These are phyloP conservation scores for Ophioninae sp. DNA, from an alignment of 2,888 invertebrate genomes.

Conservation along the genomic window DNA sequence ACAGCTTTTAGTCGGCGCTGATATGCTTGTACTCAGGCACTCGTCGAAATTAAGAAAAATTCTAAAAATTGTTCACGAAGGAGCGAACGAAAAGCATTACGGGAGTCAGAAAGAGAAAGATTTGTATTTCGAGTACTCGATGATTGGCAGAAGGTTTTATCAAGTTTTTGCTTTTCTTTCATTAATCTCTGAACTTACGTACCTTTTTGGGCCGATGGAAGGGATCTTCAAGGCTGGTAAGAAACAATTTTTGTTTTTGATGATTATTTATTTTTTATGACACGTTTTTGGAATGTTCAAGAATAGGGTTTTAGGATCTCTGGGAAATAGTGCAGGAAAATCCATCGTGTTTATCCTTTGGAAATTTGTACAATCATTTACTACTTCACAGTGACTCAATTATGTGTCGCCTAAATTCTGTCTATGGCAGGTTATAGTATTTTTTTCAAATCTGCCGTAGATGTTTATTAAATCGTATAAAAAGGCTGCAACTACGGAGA, in stretches of 20 bases:
- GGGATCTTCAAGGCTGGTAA: constrained; percentile 43
- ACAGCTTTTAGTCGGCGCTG: constrained; percentile 15
- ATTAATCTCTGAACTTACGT: not conserved
- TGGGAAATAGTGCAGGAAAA: too few species aligned
- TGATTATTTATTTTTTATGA: not conserved
- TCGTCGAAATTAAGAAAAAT: not conserved
- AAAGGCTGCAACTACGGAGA: too few species aligned
- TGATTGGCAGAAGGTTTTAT: constrained; percentile 27
- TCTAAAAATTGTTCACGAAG: constrained; percentile 18
- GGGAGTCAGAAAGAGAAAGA: constrained; percentile 53
- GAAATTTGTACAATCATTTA: too few species aligned
- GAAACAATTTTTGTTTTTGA: not conserved
- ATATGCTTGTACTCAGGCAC: constrained; percentile 25
- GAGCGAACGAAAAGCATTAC: constrained; percentile 42
- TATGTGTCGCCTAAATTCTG: too few species aligned
- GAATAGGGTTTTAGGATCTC: too few species aligned
- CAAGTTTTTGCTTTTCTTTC: constrained; percentile 5
- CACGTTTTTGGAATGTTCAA: not conserved
- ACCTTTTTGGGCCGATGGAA: constrained; percentile 31
- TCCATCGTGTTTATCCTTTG: too few species aligned
- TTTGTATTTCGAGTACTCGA: constrained; percentile 58
- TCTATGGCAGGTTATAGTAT: too few species aligned
- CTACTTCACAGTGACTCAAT: too few species aligned
- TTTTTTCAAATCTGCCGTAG: too few species aligned
- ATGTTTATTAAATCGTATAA: too few species aligned